A percentile compares a stretch with the other conserved stretches of the same genome.
Conservation (phyloP, 2,797 vertebrate genomes). For the Microcaecilia unicolor region DNA sequence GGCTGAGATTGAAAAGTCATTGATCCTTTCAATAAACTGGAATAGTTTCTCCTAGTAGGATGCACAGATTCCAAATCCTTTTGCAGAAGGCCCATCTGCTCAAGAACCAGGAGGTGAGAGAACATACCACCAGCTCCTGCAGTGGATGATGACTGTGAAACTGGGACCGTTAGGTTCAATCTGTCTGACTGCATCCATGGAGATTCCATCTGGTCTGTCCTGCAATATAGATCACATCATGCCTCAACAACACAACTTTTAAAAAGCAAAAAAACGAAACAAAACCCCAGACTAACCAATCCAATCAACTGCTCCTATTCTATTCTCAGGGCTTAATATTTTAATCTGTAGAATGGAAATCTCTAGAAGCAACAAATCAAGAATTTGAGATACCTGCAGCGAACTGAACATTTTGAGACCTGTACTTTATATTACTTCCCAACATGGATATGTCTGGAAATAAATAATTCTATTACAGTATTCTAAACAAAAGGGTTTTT, state of each 20-base stretch:
- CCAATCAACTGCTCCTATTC: no score
- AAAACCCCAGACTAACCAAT: no score
- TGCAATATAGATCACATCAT: slow-evolving; percentile 25
- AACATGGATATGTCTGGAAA: no score
- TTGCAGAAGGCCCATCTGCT: slow-evolving; percentile 49
- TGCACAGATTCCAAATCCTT: slow-evolving; percentile 46
- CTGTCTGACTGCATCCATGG: slow-evolving; percentile 58
- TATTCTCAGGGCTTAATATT: no score
- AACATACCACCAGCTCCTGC: slow-evolving; percentile 58
- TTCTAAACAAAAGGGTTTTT: no score
- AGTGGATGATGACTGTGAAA: slow-evolving; percentile 19
- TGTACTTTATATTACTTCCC: no score
- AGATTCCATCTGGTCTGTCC: slow-evolving; percentile 62
- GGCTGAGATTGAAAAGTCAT: slow-evolving; percentile 34
- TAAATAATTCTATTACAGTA: no score
- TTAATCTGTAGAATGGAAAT: no score
- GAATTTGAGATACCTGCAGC: no score
- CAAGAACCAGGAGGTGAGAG: slow-evolving; percentile 66
- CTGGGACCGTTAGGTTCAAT: slow-evolving; percentile 43
- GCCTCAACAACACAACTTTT: background rate
- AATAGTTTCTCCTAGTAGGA: slow-evolving; percentile 37
- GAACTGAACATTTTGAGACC: no score
- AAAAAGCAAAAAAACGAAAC: background rate
- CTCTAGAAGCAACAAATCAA: no score
- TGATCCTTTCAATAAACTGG: slow-evolving; percentile 14